Conservation (phyloP, 2,797 vertebrate species). For the Pantherophis vulpinus region DNA sequence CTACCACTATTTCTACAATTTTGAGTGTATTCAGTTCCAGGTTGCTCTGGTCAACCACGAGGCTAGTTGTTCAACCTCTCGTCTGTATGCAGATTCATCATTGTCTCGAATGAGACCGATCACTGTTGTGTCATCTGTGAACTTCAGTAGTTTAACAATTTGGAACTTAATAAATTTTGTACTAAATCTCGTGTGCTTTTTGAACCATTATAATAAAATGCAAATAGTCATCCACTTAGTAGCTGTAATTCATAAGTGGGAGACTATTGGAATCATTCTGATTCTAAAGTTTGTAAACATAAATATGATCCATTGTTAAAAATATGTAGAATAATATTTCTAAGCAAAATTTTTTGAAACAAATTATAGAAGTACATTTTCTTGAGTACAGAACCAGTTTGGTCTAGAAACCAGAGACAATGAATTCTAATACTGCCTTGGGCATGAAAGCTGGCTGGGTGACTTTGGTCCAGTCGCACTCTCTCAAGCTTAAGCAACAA, state of each 20-base stretch:
- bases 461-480: not conserved
- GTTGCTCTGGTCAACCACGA: too few relatives aligned
- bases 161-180: not conserved
- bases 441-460: not conserved
- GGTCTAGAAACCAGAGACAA: not conserved
- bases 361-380: not conserved
- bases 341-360: not conserved
- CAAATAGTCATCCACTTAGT: constrained; percentile 23
- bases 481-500: not conserved
- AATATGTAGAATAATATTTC: not conserved
- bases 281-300: not conserved
- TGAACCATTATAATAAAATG: constrained; percentile 1
- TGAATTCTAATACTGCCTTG: not conserved
- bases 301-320: not conserved
- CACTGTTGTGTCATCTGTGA: too few relatives aligned
- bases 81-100: too few relatives aligned
- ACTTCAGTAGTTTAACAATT: too few relatives aligned
- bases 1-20: too few relatives aligned
- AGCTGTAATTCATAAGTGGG: rapidly evolving
- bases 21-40: too few relatives aligned
- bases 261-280: not conserved
- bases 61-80: too few relatives aligned
- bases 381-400: not conserved
- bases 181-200: not conserved
- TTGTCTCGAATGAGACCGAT: too few relatives aligned